A percentile compares a stretch with the other conserved stretches of the same genome.
Evolutionary conservation across 2,113 vertebrate species (phyloP).

Genomic region (Cepphus grylle): DNA sequence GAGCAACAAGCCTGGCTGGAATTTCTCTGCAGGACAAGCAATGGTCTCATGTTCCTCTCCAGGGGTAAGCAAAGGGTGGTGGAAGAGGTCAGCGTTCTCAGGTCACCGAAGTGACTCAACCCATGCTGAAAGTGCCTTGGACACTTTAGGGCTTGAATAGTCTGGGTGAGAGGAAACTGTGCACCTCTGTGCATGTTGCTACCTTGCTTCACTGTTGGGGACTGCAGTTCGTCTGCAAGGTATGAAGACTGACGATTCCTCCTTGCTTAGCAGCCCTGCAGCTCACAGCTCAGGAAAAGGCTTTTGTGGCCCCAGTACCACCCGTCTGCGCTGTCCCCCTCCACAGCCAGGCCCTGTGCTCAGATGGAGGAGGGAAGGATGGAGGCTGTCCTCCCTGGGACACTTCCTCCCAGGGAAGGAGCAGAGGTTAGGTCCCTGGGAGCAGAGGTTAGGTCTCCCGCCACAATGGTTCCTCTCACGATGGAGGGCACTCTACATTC

Average conservation of each 20-base stretch:
- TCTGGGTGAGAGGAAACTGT: background rate
- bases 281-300: background rate
- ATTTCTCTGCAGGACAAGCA: conserved; percentile 7
- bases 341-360: background rate
- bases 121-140: background rate
- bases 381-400: background rate
- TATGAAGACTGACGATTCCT: background rate
- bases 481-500: background rate
- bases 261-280: background rate
- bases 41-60: background rate
- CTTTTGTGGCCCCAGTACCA: background rate
- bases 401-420: background rate
- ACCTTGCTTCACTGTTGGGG: background rate
- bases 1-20: conserved; percentile 27
- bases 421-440: background rate
- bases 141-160: background rate
- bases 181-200: background rate
- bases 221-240: background rate
- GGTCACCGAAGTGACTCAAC: background rate
- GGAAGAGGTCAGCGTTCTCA: background rate
- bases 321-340: background rate
- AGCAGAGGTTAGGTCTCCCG: background rate
- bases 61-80: background rate
- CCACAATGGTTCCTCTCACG: background rate
- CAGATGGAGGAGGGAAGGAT: background rate